phyloP scores from a whole-genome alignment of 2,888 invertebrate species.

The Caenorhabditis sp. region DNA sequence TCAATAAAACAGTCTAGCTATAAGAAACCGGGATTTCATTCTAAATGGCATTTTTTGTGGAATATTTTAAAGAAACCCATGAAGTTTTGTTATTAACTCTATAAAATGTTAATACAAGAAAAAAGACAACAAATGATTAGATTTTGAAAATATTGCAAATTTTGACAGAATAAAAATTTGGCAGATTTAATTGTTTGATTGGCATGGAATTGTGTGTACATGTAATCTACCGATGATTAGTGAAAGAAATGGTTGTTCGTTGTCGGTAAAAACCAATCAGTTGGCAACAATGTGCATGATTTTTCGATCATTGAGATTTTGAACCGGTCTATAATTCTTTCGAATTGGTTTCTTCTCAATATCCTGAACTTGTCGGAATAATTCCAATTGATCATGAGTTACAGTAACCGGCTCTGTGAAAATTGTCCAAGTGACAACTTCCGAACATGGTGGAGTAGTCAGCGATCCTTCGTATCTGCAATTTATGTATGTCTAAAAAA shows the following conservation, averaged over 20 bases:
- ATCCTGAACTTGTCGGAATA: conserved; percentile 62
- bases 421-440: conserved; percentile 66
- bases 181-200: background rate
- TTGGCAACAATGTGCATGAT: conserved; percentile 41
- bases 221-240: background rate
- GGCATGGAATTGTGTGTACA: background rate
- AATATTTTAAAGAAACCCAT: background rate
- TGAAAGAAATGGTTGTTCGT: background rate
- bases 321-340: conserved; percentile 64
- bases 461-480: conserved; percentile 65
- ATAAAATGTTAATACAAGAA: background rate
- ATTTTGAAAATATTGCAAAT: background rate
- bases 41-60: background rate
- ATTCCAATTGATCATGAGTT: conserved; percentile 59
- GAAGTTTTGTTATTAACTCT: background rate
- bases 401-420: conserved; percentile 66
- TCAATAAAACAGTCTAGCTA: background rate
- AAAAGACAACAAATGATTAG: background rate
- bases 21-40: background rate
- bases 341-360: conserved; percentile 45
- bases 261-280: conserved; percentile 1
- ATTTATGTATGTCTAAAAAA: too few species aligned
- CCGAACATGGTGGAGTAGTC: conserved; percentile 68
- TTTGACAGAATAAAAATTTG: background rate
- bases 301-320: conserved; percentile 56